Evolutionary conservation across 2,113 vertebrate species (phyloP).

Genomic region (Phalacrocorax carbo): DNA sequence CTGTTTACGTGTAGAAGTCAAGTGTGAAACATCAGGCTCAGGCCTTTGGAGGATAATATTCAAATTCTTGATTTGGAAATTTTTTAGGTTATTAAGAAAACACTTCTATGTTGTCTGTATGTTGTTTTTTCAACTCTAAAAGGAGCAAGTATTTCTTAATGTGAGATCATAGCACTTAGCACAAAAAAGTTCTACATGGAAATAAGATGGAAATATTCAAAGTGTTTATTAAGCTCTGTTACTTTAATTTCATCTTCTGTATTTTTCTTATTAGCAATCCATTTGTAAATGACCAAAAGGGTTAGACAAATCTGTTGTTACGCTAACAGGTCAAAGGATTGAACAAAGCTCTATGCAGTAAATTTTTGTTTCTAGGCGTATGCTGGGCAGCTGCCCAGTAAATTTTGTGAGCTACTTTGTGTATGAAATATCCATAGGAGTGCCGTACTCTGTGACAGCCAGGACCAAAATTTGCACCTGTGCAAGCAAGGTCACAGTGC

Average conservation of each 20-base stretch:
- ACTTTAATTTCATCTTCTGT: not conserved
- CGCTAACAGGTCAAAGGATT: not conserved
- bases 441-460: fast-evolving
- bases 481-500: not conserved
- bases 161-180: not conserved
- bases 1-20: slow-evolving; percentile 2
- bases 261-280: not conserved
- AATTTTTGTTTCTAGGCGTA: not conserved
- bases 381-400: not conserved
- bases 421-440: not conserved
- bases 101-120: not conserved
- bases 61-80: not conserved
- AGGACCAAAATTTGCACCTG: not conserved
- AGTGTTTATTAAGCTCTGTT: not conserved
- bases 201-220: not conserved
- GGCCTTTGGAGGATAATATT: not conserved
- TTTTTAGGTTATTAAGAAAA: not conserved
- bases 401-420: not conserved
- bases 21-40: not conserved
- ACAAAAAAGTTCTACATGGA: not conserved
- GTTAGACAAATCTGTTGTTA: not conserved
- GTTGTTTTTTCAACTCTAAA: not conserved
- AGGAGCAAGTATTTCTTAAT: not conserved
- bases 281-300: not conserved
- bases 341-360: not conserved